Evolutionary conservation across 2,797 vertebrate genomes (phyloP).

Genomic region (Chelmon rostratus): DNA sequence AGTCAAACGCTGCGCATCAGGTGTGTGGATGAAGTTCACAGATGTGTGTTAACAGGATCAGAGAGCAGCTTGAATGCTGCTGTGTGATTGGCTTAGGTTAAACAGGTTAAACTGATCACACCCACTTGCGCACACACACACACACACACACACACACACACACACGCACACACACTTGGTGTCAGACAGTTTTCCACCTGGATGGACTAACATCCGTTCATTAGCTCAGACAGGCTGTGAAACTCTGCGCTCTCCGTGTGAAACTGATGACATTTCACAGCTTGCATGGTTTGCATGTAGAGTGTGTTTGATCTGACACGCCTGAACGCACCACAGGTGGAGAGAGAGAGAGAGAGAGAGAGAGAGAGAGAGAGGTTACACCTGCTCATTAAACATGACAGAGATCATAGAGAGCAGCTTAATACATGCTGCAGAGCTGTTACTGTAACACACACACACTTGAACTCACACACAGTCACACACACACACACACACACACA

Average conservation of each 20-base stretch:
- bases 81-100: slow-evolving; percentile 3
- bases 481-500: neutral
- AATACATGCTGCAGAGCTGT: neutral
- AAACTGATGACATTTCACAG: slow-evolving; percentile 59
- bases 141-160: slow-evolving; percentile 4
- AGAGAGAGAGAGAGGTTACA: slow-evolving; percentile 1
- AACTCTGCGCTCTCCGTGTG: neutral
- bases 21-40: slow-evolving; percentile 1
- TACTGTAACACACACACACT: neutral
- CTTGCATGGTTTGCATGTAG: slow-evolving; percentile 43
- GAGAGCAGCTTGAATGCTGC: slow-evolving; percentile 12
- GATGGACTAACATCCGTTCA: slow-evolving; percentile 41
- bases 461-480: neutral
- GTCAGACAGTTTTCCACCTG: slow-evolving; percentile 41
- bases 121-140: slow-evolving; percentile 19
- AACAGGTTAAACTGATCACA: slow-evolving; percentile 22
- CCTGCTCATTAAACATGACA: slow-evolving; percentile 42
- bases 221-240: slow-evolving; percentile 33
- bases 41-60: slow-evolving; percentile 16
- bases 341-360: neutral
- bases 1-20: too few relatives aligned
- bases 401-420: slow-evolving; percentile 15
- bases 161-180: neutral
- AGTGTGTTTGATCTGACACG: slow-evolving; percentile 45
- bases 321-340: slow-evolving; percentile 60